phyloP scores from a whole-genome alignment of 2,113 vertebrate species.

The Micronycteris hirsuta region DNA sequence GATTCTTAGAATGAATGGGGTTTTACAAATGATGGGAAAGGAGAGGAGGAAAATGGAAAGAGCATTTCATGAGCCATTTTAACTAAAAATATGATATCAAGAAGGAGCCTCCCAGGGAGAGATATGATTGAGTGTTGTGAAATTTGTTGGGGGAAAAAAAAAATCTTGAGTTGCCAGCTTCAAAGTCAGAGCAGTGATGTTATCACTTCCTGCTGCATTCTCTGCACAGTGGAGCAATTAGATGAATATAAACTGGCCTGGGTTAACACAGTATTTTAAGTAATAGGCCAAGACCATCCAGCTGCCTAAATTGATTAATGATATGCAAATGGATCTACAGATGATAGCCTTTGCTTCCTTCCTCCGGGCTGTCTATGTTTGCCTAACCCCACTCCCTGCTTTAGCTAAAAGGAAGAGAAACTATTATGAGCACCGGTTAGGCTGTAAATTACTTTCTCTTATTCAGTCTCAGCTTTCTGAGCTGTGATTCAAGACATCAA shows the following conservation, averaged over 20 bases:
- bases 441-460: conserved; percentile 61
- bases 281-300: conserved; percentile 45
- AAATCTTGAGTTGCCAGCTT: background rate
- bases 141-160: conserved; percentile 33
- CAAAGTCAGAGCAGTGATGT: background rate
- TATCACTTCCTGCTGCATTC: background rate
- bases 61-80: background rate
- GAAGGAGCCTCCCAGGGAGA: conserved; percentile 25
- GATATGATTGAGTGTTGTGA: background rate
- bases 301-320: conserved; percentile 60
- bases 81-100: background rate
- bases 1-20: conserved; percentile 16
- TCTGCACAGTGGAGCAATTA: conserved; percentile 17
- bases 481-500: conserved; percentile 71
- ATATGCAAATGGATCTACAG: conserved; percentile 53
- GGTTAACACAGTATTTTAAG: conserved; percentile 46
- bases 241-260: conserved; percentile 48
- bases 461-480: conserved; percentile 67
- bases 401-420: conserved; percentile 47
- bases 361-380: conserved; percentile 28
- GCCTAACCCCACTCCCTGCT: background rate
- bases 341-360: background rate
- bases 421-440: conserved; percentile 39
- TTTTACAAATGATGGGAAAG: conserved; percentile 35
- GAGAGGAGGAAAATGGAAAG: background rate